Base-by-base conservation (phyloP, 2,888 invertebrate genomes). In the Biston betularia region DNA sequence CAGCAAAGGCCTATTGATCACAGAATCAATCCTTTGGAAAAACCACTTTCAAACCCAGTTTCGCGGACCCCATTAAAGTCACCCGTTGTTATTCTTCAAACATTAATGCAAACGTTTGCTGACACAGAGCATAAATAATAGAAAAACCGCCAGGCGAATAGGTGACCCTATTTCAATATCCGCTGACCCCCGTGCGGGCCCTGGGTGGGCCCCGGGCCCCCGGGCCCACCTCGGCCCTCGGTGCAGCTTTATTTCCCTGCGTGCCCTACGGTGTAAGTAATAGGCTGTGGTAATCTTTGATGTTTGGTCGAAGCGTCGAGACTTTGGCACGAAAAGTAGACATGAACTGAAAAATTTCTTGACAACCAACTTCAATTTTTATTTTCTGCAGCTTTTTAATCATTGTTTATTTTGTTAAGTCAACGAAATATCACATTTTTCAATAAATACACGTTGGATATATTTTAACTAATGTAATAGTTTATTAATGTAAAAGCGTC, bases 151-250 rank as follows among this genome's bases (percentile, higher is more conserved):
- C 53, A 59, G 69, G 58, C 59, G 59, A 63, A 65, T 69, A 70
- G 72, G 74, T 73, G 70, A 70, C 71, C 73, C 70, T 71, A 71
- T 73, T 71, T 73, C 74, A 74, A 74, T 74, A 73, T 70, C 71
- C 68, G 69, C 67, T 73, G 74, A 73, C 74, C 67, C 63, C 44
- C 46, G 38, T 40, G 3, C 9, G 12, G 38, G 40, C 46, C 61
- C 14, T 24, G 6, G 42, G 42, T 69, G 60, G 50, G 65, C 65
- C 61, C 38, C 52, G 15, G 33, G 40, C 46, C 61, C 14, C 8
- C 33, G 46, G 54, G 59, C 34, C 66, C 65, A 61, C 61, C 61
- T 49, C 62, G 24, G 55, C 50, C 59, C 59, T 45, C 38, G 50
- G 71, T 73, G 70, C 72, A 74, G 63, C 65, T 74, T 74, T 74